Evolutionary conservation across 2,113 vertebrate species (phyloP).

Genomic region (Triplophysa rosa): DNA sequence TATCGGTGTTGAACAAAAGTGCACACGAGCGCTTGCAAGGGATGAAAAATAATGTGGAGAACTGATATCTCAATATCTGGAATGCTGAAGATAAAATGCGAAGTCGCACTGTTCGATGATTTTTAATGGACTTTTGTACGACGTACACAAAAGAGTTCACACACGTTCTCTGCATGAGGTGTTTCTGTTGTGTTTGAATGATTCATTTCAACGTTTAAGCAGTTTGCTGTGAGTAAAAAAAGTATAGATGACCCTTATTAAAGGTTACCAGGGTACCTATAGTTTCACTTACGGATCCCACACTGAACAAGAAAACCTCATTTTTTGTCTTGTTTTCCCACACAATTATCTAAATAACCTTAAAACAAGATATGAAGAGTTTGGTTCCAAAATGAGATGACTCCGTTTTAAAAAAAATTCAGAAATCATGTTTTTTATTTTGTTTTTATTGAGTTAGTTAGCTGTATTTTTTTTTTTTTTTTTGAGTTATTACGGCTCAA

Average conservation of each 20-base stretch:
- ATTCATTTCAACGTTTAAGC: background rate
- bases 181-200: background rate
- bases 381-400: too few species aligned
- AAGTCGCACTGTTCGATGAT: background rate
- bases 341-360: too few species aligned
- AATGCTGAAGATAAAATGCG: background rate
- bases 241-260: too few species aligned
- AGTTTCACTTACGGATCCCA: background rate
- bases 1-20: constrained; percentile 21
- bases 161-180: constrained; percentile 11
- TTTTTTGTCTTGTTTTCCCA: too few species aligned
- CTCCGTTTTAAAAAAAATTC: too few species aligned
- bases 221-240: too few species aligned
- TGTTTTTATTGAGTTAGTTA: too few species aligned
- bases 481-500: too few species aligned
- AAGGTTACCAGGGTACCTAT: background rate
- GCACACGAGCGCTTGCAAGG: background rate
- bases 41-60: background rate
- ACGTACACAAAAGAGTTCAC: background rate
- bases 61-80: constrained; percentile 3
- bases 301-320: too few species aligned
- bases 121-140: background rate
- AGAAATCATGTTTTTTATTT: too few species aligned
- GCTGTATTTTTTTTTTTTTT: too few species aligned
- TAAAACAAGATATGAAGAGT: too few species aligned